Evolutionary conservation across 2,888 invertebrate genomes (phyloP).

Genomic region (Noctua pronuba): DNA sequence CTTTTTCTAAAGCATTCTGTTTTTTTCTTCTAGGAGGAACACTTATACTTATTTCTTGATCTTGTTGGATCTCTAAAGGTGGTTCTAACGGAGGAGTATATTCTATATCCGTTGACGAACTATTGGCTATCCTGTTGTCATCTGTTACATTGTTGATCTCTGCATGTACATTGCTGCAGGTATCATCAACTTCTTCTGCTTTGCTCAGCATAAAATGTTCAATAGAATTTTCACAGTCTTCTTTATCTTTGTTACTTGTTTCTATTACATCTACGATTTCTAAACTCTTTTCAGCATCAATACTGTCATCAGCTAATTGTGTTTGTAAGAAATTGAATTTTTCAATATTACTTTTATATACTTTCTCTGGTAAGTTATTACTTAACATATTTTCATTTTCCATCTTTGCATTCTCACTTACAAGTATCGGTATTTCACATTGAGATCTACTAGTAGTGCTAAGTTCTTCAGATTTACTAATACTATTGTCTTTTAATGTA

Average conservation of each 20-base stretch:
- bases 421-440: conserved; percentile 66
- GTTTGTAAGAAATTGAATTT: conserved; percentile 87
- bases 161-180: conserved; percentile 64
- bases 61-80: conserved; percentile 65
- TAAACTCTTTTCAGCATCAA: conserved; percentile 69
- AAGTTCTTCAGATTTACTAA: conserved; percentile 77
- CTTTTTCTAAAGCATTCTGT: conserved; percentile 72
- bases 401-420: conserved; percentile 57
- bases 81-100: conserved; percentile 62
- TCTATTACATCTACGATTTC: conserved; percentile 68
- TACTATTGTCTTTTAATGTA: conserved; percentile 80
- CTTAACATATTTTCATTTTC: conserved; percentile 62
- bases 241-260: conserved; percentile 71
- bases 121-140: conserved; percentile 83
- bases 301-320: conserved; percentile 77
- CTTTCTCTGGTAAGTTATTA: conserved; percentile 76
- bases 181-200: conserved; percentile 60
- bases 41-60: conserved; percentile 79
- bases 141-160: conserved; percentile 83
- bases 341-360: conserved; percentile 84
- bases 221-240: conserved; percentile 66
- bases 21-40: conserved; percentile 88
- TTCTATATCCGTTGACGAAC: conserved; percentile 61
- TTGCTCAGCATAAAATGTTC: conserved; percentile 49
- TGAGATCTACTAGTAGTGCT: conserved; percentile 72